Base-by-base conservation (phyloP, 2,888 invertebrate genomes). In the Muschampia plurimacula region DNA sequence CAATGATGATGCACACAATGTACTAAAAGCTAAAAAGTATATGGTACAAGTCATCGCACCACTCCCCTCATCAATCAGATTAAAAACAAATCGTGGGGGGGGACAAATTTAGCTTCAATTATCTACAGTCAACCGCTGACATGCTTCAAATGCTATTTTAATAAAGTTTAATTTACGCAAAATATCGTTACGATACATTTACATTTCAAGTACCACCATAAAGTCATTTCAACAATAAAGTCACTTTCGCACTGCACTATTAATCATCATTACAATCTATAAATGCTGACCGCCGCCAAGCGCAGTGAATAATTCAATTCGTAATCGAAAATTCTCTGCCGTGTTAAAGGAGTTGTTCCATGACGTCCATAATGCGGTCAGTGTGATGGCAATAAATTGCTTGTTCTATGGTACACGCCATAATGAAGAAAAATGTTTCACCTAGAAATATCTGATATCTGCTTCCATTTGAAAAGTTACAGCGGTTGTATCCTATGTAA, bases 251-350 rank as follows among this genome's bases (percentile, higher is more conserved):
- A 66, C 67, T 66, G 69, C 71, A 36, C 74, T 75, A 79, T 79
- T 74, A 75, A 74, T 78, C 75, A 76, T 74, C 75, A 79, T 79
- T 75, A 78, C 70, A 72, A 49, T 70, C 77, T 76, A 71, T 71
- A 71, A 77, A 72, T 69, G 76, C 74, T 73, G 60, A 69, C 70
- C 65, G 65, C 41, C 64, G 69, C 49, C 55, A 66, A 57, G 59
- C 67, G 59, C 60, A 46, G 39, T 60, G 60, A 66, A 71, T 71
- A 66, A 71, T 66, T 71, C 60, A 71, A 71, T 71, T 60, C 59
- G 60, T 60, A 66, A 71, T 71, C 71, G 66, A 71, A 66, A 60
- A 71, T 67, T 67, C 59, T 57, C 41, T 59, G 28, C 57, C 41
- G 55, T 22, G 39, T 7, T 67, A 41, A 67, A 57, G 60, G 60